Conservation (phyloP, 2,888 invertebrate genomes). For the Helicoverpa assulta region DNA sequence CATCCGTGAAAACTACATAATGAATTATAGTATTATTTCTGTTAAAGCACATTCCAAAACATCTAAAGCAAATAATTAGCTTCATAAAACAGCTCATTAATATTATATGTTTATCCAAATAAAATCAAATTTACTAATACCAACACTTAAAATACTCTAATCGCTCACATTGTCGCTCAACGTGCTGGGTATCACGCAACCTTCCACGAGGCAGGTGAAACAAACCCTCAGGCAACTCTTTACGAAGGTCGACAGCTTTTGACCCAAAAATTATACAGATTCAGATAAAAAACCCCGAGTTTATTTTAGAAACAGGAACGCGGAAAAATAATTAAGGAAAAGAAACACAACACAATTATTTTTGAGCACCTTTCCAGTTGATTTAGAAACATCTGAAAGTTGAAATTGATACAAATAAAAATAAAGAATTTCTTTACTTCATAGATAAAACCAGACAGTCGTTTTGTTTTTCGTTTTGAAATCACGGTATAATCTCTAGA, state of each 20-base stretch:
- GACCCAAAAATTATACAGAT: neutral
- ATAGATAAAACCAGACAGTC: slow-evolving; percentile 9
- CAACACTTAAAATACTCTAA: neutral
- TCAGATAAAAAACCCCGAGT: neutral
- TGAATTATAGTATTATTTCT: too few relatives aligned
- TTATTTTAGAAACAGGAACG: neutral
- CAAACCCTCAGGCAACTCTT: neutral
- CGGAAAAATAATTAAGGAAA: neutral
- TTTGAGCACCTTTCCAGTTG: neutral
- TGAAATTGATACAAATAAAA: neutral
- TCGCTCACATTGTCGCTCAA: slow-evolving; percentile 21
- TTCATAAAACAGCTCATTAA: too few relatives aligned
- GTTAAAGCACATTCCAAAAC: too few relatives aligned
- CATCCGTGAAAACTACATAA: too few relatives aligned
- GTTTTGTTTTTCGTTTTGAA: slow-evolving; percentile 19
- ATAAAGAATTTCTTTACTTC: neutral
- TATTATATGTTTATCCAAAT: too few relatives aligned
- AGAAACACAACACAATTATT: neutral
- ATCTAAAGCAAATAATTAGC: too few relatives aligned
- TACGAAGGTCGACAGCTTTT: slow-evolving; percentile 19
- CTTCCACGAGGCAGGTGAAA: neutral
- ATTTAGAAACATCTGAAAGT: neutral
- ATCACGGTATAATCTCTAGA: slow-evolving; percentile 35
- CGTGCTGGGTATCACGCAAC: slow-evolving; percentile 15
- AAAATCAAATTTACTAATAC: neutral